Evolutionary conservation across 2,113 vertebrate genomes (phyloP), one percentile per base, ranked within the genome.

Genomic region (Castor canadensis): DNA sequence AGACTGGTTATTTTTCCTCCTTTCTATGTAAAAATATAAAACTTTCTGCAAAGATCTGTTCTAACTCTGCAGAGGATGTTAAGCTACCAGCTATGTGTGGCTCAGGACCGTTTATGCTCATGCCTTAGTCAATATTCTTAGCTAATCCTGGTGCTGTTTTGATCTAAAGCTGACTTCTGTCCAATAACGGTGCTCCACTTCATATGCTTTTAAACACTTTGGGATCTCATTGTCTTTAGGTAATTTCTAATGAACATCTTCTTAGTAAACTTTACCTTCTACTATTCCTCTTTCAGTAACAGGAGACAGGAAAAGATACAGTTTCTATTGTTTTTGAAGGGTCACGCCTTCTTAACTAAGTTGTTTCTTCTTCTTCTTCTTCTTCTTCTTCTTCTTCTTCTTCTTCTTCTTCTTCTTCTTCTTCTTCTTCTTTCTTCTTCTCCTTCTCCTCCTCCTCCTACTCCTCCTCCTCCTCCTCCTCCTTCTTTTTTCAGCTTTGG

Each of bases 101-200:
- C 62, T 64, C 30, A 28, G n/a, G 62, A 28, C 62, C 28, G 62
- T 32, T 32, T 64, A 62, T 26, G 9, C 7, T 28, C 24, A 47
- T 4, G 20, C n/a, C 52, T 90, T 80, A 40, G 79, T 58, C 60
- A 83, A 7, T 38, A 73, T 83, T 69, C 73, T 87, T 58, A 26
- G 43, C 52, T 95, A 91, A 93, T 96, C 89, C 89, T 56, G 28
- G 3, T 15, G 95, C 86, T 49, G 62, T 67, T 95, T 96, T 97
- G 94, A 97, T 96, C 86, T 96, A 71, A 80, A 0, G 0, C 77
- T 97, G 97, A 97, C 95, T 94, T 91, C n/a, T 6, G 11, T 90
- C 95, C 96, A 91, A 0, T 84, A 91, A 75, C 56, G 58, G 89
- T 88, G 96, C 88, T 93, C 84, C 56, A 81, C 54, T 56, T 83